A percentile compares a stretch with the other conserved stretches of the same genome.
Evolutionary conservation across 2,888 invertebrate species (phyloP).

Genomic region (Sinodicranocentrus sp.): DNA sequence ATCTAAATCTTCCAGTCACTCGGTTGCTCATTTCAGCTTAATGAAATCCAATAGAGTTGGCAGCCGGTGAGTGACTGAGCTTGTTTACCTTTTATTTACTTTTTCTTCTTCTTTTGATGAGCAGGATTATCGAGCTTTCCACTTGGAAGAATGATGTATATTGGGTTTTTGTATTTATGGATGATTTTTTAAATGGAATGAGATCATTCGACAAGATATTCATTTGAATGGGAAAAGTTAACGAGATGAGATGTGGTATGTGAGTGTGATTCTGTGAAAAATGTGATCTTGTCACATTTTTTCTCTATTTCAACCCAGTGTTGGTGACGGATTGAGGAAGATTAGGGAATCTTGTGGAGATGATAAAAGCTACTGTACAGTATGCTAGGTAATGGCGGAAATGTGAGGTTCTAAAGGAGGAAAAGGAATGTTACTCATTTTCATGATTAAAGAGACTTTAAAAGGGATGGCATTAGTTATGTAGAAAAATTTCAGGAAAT

Average conservation of each 20-base stretch:
- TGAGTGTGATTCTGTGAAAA: conserved; percentile 10
- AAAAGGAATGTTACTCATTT: no score
- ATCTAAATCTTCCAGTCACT: conserved; percentile 16
- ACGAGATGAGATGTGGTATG: no score
- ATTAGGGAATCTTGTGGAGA: not conserved
- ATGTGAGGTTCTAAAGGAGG: not conserved
- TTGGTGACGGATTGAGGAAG: not conserved
- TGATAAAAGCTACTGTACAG: no score
- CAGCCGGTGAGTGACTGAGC: not conserved
- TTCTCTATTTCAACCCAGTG: not conserved
- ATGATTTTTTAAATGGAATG: not conserved
- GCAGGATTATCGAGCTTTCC: conserved; percentile 9
- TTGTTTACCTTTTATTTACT: no score
- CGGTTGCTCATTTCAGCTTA: not conserved
- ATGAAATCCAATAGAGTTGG: conserved; percentile 25
- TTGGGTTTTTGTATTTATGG: not conserved
- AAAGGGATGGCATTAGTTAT: no score
- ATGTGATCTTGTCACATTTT: not conserved
- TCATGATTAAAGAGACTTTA: no score
- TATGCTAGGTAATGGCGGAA: conserved; percentile 1
- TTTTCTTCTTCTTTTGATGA: not conserved
- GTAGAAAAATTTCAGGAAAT: no score
- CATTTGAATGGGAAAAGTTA: not conserved
- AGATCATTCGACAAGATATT: not conserved
- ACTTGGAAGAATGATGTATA: conserved; percentile 8